Base-by-base conservation (phyloP, 2,888 invertebrate species). In the Dynastes grantii region DNA sequence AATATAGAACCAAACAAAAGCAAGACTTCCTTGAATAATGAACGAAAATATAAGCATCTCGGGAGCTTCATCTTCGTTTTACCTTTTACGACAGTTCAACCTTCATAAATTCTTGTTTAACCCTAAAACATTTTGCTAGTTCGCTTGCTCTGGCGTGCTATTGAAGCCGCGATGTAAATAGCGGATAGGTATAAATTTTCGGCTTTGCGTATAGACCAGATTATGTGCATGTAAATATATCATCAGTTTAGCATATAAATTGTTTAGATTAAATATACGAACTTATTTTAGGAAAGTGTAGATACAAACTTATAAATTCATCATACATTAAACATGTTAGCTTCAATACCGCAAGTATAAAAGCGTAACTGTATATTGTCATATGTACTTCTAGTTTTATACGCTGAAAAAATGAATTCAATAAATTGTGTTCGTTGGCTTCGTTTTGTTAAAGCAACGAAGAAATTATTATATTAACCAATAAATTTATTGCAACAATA, bases 41-140 rank as follows among this genome's bases (percentile, higher is more conserved):
- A 63, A 63, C 9, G 27, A 65, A 32, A 65, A 40, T 40, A 65
- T 8, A 55, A 45, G 45, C 65, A 40, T 65, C 65, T 22, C 40
- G 16, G 16, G 40, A 45, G 40, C 40, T 65, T 45, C 68, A 51
- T 68, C 49, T 68, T 68, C 49, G 68, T 51, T 68, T 68, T 68
- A 51, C 68, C 68, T 51, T 68, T 68, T 68, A 32, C 29, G 63
- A 29, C 29, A 32, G 51, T 27, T 68, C 22, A 51, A 51, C 68
- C 51, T 27, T 68, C 68, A 68, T 68, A 68, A 68, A 68, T 68
- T 68, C 51, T 51, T 40, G 68, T 68, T 68, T 68, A 68, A 51
- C 68, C 68, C 49, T 68, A 51, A 51, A 68, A 68, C 51, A 68
- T 68, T 68, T 68, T 29, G 51, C 68, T 49, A 68, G 49, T 68